phyloP scores from a whole-genome alignment of 2,113 vertebrate species.

The Phocoena phocoena region DNA sequence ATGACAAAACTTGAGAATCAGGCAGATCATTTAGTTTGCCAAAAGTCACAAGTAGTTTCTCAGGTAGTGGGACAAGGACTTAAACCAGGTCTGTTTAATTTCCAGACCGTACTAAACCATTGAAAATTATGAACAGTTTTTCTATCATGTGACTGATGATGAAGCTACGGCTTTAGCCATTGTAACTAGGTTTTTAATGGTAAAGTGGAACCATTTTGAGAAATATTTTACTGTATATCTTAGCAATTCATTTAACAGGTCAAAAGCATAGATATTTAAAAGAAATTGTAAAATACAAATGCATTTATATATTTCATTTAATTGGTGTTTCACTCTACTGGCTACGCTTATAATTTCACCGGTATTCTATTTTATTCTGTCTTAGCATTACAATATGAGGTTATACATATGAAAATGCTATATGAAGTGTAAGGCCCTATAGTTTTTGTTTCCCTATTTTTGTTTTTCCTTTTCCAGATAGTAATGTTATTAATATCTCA shows the following conservation, averaged over 20 bases:
- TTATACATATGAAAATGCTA: constrained; percentile 17
- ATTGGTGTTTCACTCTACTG: background rate
- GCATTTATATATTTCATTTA: constrained; percentile 27
- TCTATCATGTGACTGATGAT: background rate
- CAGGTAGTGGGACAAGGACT: background rate
- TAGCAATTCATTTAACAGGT: constrained; percentile 8
- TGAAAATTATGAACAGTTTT: background rate
- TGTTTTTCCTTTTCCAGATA: background rate
- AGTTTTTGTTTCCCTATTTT: background rate
- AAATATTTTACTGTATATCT: background rate
- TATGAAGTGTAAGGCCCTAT: background rate
- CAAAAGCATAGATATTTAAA: background rate
- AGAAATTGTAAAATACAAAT: constrained; percentile 15
- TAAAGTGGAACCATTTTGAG: background rate
- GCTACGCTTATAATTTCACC: background rate
- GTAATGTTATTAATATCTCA: background rate
- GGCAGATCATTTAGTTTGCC: background rate
- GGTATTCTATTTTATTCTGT: background rate
- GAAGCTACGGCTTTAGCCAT: background rate
- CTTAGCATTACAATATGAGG: background rate
- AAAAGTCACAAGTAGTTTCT: background rate
- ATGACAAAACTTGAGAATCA: background rate
- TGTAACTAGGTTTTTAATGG: background rate
- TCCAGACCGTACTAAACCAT: background rate
- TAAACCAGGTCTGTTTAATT: background rate